These are phyloP conservation scores for Incurvaria masculella DNA, from an alignment of 2,888 invertebrate genomes.

Conservation along the genomic window DNA sequence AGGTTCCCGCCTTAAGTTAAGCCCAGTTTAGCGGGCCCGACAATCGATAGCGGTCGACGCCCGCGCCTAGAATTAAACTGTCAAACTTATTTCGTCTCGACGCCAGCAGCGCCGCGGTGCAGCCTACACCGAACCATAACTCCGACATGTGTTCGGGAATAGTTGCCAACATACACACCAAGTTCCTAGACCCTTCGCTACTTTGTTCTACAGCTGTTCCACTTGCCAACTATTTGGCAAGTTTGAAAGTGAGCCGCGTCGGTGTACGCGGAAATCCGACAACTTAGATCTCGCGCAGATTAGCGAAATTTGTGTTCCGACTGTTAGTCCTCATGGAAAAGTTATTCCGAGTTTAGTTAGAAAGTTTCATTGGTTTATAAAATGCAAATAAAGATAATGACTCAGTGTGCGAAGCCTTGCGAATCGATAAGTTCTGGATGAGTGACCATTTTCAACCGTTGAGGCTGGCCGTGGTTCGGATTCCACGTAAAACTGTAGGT, in stretches of 20 bases:
- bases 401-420: no score
- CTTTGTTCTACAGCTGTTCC: constrained; percentile 58
- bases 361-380: no score
- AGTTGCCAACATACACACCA: constrained; percentile 46
- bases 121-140: constrained; percentile 15
- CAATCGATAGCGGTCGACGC: constrained; percentile 41
- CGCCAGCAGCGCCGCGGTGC: constrained; percentile 19
- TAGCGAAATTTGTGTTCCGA: no score
- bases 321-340: no score
- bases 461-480: no score
- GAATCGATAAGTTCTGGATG: no score
- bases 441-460: no score
- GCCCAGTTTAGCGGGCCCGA: constrained; percentile 52
- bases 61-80: constrained; percentile 36
- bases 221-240: constrained; percentile 56
- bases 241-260: constrained; percentile 22
- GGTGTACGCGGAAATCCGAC: neutral
- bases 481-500: no score
- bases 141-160: constrained; percentile 39
- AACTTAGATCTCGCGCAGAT: no score
- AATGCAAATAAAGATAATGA: no score
- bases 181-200: constrained; percentile 57
- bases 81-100: constrained; percentile 31
- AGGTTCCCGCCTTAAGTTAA: no score
- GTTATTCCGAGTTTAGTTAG: no score